phyloP scores from a whole-genome alignment of 2,113 vertebrate species.

The Gobio gobio region DNA sequence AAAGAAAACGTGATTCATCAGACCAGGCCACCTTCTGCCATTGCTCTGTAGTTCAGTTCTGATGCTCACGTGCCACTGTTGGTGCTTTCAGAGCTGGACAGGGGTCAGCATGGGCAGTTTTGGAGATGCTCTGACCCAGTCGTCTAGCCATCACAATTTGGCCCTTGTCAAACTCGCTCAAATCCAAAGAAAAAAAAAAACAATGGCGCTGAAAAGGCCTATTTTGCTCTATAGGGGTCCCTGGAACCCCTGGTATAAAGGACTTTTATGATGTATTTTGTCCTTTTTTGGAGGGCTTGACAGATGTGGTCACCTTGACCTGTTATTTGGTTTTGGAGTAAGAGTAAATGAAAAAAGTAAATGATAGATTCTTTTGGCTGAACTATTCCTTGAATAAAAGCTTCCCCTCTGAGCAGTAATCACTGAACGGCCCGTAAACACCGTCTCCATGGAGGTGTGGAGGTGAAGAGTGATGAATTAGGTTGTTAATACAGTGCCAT shows the following conservation, averaged over 20 bases:
- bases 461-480: constrained; percentile 49
- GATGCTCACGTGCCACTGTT: no score
- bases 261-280: neutral
- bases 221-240: no score
- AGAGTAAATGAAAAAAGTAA: neutral
- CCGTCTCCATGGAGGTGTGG: constrained; percentile 13
- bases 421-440: constrained; percentile 8
- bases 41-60: no score
- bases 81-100: no score
- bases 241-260: neutral
- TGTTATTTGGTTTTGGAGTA: neutral
- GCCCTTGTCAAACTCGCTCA: no score
- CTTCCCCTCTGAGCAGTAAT: neutral
- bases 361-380: neutral
- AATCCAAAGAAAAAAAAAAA: no score
- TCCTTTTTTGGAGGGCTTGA: neutral
- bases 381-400: neutral
- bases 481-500: constrained; percentile 52
- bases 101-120: no score
- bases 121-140: no score
- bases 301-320: neutral
- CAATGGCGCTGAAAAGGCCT: no score
- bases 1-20: no score
- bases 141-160: no score
- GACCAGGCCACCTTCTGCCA: no score